phyloP scores from a whole-genome alignment of 2,797 vertebrate genomes.

The Hydrophis major region DNA sequence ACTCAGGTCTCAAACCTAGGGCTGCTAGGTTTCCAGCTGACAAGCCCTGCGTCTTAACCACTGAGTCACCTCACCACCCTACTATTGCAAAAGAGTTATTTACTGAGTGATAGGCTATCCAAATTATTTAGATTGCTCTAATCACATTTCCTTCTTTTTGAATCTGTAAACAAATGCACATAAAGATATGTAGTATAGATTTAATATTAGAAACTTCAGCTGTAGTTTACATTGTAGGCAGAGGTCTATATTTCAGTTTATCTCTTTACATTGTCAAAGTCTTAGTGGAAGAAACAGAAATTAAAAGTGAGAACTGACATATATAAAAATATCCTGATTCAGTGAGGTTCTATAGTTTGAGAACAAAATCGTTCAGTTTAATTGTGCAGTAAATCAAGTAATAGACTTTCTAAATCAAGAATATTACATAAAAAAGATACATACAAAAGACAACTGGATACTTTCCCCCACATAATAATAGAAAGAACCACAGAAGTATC shows the following conservation, averaged over 20 bases:
- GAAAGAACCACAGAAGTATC: neutral
- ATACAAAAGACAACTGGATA: neutral
- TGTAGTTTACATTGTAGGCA: neutral
- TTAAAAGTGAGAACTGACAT: neutral
- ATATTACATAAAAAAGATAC: neutral
- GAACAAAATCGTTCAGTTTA: neutral
- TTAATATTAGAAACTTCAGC: neutral
- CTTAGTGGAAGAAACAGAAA: neutral
- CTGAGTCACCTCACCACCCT: neutral
- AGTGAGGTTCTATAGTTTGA: neutral
- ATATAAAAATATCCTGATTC: neutral
- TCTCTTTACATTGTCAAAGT: neutral
- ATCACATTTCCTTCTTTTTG: neutral
- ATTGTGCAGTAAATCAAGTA: neutral
- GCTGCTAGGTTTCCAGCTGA: neutral
- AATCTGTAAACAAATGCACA: neutral
- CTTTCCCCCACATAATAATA: neutral
- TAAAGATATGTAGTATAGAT: neutral
- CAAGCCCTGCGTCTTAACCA: neutral
- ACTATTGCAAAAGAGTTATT: neutral
- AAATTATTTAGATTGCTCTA: neutral
- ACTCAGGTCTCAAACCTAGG: neutral
- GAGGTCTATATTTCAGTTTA: neutral
- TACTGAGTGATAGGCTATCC: neutral
- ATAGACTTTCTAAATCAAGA: neutral